Evolutionary conservation across 1,140 invertebrate species (phyloP).

Genomic region (Schlechtendalia chinensis): DNA sequence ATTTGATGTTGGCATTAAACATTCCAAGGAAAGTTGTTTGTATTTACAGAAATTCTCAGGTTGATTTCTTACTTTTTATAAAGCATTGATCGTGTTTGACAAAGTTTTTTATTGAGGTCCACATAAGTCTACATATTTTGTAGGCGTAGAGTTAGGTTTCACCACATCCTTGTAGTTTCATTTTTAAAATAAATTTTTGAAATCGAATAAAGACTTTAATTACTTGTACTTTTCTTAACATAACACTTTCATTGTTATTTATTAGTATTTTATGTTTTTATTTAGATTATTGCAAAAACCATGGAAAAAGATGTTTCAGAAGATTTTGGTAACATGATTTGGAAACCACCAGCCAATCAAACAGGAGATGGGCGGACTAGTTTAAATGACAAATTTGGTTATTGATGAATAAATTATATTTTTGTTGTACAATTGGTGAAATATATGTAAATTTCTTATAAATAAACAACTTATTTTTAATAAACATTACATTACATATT

Average conservation of each 20-base stretch:
- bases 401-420: slow-evolving; percentile 58
- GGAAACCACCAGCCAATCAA: slow-evolving; percentile 75
- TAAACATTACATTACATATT: background rate
- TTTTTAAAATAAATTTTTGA: no score
- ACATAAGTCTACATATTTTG: no score
- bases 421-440: background rate
- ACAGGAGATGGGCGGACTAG: slow-evolving; percentile 75
- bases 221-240: no score
- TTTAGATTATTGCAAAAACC: slow-evolving; percentile 44
- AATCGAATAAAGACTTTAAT: no score
- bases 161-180: no score
- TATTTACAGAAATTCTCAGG: no score
- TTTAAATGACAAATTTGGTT: slow-evolving; percentile 80
- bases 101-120: no score
- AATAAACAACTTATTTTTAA: slow-evolving; percentile 5
- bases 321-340: slow-evolving; percentile 63
- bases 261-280: background rate
- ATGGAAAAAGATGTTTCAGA: slow-evolving; percentile 51
- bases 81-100: no score
- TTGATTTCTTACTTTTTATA: no score
- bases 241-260: background rate
- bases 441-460: slow-evolving; percentile 18
- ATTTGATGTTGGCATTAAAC: no score
- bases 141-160: no score
- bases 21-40: no score